phyloP scores from a whole-genome alignment of 2,888 invertebrate genomes.

The Allacma fusca region DNA sequence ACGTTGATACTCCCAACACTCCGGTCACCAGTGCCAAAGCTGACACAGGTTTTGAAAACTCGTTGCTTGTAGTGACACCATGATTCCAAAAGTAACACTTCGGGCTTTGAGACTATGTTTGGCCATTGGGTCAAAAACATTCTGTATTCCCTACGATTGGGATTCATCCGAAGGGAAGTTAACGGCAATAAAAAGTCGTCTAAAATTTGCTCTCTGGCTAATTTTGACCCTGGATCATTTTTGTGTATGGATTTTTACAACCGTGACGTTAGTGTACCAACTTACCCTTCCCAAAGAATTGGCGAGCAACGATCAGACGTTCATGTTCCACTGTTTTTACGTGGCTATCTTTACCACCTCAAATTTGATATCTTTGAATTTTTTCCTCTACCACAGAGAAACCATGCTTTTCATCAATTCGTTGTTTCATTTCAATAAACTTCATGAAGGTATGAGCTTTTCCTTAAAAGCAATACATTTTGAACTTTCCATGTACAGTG shows the following conservation, averaged over 20 bases:
- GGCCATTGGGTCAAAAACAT: not conserved
- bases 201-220: not conserved
- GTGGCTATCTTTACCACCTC: not conserved
- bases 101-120: not conserved
- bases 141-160: conserved; percentile 1
- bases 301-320: not conserved
- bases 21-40: too few relatives aligned
- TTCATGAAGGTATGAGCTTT: not conserved
- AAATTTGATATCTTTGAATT: not conserved
- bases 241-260: too few relatives aligned
- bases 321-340: not conserved
- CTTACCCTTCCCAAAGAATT: too few relatives aligned
- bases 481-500: too few relatives aligned
- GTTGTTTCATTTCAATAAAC: conserved; percentile 1
- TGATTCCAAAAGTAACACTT: not conserved
- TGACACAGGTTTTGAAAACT: too few relatives aligned
- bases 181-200: not conserved
- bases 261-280: too few relatives aligned
- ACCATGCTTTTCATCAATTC: conserved; percentile 13
- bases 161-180: not conserved
- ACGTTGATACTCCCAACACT: too few relatives aligned
- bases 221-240: not conserved
- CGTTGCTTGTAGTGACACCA: too few relatives aligned
- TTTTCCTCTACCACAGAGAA: not conserved
- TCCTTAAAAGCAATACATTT: too few relatives aligned